phyloP scores from a whole-genome alignment of 1,140 invertebrate species.

The Cotesia chilonis region DNA sequence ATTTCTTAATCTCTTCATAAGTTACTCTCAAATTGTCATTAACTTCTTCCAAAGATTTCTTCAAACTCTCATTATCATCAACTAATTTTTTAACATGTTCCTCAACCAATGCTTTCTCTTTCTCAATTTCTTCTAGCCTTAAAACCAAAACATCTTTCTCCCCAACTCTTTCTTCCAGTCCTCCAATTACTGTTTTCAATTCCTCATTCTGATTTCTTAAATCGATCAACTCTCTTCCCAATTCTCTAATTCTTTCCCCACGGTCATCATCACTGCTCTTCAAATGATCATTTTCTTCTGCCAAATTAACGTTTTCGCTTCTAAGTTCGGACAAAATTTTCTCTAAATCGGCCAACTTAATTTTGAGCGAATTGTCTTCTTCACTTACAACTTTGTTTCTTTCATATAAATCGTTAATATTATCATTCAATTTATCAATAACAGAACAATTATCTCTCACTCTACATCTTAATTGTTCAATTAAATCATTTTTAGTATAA shows the following conservation, averaged over 20 bases:
- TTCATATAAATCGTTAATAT: conserved; percentile 16
- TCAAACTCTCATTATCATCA: not conserved
- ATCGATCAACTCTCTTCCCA: too few relatives aligned
- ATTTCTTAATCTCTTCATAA: not conserved
- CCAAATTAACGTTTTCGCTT: too few relatives aligned
- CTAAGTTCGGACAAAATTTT: too few relatives aligned
- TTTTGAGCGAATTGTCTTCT: not conserved
- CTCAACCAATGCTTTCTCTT: not conserved
- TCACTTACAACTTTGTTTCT: not conserved
- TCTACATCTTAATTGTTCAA: conserved; percentile 43
- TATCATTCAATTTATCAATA: conserved; percentile 27
- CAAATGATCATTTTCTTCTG: not conserved
- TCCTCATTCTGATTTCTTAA: too few relatives aligned
- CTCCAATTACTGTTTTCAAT: too few relatives aligned
- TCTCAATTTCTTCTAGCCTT: not conserved
- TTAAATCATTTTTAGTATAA: conserved; percentile 36
- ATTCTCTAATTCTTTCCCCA: too few relatives aligned
- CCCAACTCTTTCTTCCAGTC: too few relatives aligned
- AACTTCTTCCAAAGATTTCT: conserved; percentile 5
- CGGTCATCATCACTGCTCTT: too few relatives aligned
- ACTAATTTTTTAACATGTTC: not conserved
- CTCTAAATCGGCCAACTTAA: too few relatives aligned
- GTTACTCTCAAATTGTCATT: not conserved
- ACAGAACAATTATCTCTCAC: conserved; percentile 44
- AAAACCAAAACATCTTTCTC: too few relatives aligned